Base-by-base conservation (phyloP, 2,113 vertebrate species). In the Labrus mixtus region DNA sequence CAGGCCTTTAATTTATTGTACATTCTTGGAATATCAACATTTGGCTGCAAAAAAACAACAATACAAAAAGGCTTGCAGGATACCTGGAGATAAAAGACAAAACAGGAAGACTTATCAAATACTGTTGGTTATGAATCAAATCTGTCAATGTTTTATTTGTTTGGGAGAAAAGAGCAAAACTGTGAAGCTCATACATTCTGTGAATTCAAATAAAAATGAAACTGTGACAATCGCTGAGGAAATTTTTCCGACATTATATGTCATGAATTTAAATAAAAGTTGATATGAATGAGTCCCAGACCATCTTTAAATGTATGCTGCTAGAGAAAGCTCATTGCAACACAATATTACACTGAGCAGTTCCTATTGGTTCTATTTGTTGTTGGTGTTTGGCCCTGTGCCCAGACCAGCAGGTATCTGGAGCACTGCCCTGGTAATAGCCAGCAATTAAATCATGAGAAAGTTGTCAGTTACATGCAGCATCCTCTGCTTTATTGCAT, bases 401-500 rank as follows among this genome's bases (percentile, higher is more conserved):
- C 71, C 75, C 39, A 54, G 61, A 57, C 29, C 16, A 57, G 33
- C 55, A 73, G 57, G 45, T 79, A 68, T 58, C 59, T 41, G 55
- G 69, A 72, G 50, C 50, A n/a, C 23, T 63, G 54, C 56, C 36
- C 64, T 57, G 51, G 64, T 66, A 56, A 70, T 79, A 59, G 20
- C 73, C 79, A 70, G 61, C 73, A 59, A 81, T 88, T 78, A 81
- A 85, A 84, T 82, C 67, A 81, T 60, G 69, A 82, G 29, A 89
- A 83, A 82, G 36, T 20, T 82, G 87, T 89, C 85, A 80, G 64
- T 74, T 77, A 79, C 74, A 76, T 59, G 61, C 65, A 59, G 69
- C 72, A 73, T 82, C 83, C 57, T 79, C 58, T 39, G 61, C 76
- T 87, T 90, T 80, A 87, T 86, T 83, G 73, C 65, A 79, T 90